Conservation (phyloP, 1,140 invertebrate genomes). For the Pteromalus puparum region DNA sequence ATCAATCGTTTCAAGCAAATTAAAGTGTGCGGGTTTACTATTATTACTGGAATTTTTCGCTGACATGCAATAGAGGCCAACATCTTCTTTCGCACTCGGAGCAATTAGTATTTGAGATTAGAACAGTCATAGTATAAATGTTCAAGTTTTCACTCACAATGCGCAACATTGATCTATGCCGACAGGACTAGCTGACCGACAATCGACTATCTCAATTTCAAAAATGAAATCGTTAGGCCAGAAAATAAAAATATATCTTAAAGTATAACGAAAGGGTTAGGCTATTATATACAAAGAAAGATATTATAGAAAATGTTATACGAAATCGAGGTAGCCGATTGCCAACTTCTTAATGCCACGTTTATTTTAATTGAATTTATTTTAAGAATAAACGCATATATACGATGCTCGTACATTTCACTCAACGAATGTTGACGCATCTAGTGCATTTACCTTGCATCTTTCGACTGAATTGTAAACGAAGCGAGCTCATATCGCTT, state of each 20-base stretch:
- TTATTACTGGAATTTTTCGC: background rate
- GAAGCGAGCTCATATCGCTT: background rate
- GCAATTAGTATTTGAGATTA: background rate
- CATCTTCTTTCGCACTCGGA: background rate
- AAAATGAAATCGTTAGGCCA: background rate
- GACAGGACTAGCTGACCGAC: background rate
- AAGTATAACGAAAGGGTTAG: no score
- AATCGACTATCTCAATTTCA: background rate
- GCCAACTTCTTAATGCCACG: background rate
- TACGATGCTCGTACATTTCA: background rate
- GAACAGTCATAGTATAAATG: background rate
- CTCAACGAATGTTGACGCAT: background rate
- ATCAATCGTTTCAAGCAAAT: background rate
- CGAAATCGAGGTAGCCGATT: background rate
- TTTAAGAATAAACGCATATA: background rate
- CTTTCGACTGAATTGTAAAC: background rate
- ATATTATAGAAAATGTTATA: no score
- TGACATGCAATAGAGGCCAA: background rate
- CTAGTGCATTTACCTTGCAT: background rate
- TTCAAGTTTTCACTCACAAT: background rate
- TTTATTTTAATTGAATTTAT: background rate
- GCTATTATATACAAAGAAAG: no score
- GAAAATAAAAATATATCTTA: background rate
- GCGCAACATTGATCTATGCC: background rate
- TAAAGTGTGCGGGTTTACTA: background rate